These are phyloP conservation scores for Rhodophaea formosa DNA, from an alignment of 2,888 invertebrate species.

Conservation along the genomic window DNA sequence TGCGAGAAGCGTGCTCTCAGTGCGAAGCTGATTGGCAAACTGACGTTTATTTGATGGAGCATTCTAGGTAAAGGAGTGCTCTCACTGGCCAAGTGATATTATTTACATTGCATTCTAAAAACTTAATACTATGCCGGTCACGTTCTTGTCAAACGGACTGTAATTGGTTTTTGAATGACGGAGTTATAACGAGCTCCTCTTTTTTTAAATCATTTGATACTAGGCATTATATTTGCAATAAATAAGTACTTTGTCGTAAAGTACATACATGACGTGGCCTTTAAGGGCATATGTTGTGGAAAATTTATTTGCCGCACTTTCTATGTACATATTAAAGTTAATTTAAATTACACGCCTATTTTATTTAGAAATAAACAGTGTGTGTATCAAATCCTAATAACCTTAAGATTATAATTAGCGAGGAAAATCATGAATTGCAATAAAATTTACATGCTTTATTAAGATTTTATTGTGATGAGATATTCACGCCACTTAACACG, in stretches of 20 bases:
- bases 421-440: constrained; percentile 2
- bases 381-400: not conserved
- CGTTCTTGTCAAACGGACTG: no score
- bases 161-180: no score
- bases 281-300: not conserved
- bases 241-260: not conserved
- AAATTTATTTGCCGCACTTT: constrained; percentile 2
- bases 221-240: no score
- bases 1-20: no score
- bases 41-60: no score
- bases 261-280: not conserved
- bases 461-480: not conserved
- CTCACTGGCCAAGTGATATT: no score
- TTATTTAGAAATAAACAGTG: not conserved
- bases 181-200: no score
- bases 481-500: not conserved
- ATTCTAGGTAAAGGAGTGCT: no score
- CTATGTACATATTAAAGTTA: not conserved
- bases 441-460: not conserved
- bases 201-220: no score
- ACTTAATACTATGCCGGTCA: no score
- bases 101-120: no score
- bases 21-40: no score
- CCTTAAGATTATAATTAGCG: constrained; percentile 7
- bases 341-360: not conserved